A percentile compares a stretch with the other conserved stretches of the same genome.
Evolutionary conservation across 1,140 invertebrate genomes (phyloP).

Genomic region (Harpegnathos saltator): DNA sequence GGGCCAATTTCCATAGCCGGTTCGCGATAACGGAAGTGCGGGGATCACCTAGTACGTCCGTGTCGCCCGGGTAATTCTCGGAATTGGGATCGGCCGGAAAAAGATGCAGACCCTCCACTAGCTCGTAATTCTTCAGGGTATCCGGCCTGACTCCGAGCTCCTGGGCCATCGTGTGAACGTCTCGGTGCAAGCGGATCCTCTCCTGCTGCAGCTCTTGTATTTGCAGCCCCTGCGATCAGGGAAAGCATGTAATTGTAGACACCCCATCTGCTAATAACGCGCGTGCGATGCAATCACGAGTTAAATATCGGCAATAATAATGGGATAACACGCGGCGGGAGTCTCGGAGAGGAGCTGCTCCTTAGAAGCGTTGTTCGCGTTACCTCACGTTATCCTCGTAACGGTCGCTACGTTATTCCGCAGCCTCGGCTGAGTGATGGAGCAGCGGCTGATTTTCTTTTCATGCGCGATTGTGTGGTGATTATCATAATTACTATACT

Average conservation of each 20-base stretch:
- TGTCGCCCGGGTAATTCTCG: conserved; percentile 88
- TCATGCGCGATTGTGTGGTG: background rate
- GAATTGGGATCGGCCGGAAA: conserved; percentile 86
- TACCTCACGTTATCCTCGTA: background rate
- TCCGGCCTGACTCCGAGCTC: conserved; percentile 85
- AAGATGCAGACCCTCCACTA: conserved; percentile 87
- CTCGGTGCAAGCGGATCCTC: conserved; percentile 90
- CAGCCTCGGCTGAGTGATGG: conserved; percentile 31
- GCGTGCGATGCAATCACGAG: background rate
- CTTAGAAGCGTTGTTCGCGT: too few relatives aligned
- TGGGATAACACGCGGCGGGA: background rate
- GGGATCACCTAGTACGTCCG: conserved; percentile 88
- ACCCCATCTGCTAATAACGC: background rate
- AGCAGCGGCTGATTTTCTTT: background rate
- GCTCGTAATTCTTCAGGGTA: conserved; percentile 85
- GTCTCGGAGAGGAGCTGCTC: background rate
- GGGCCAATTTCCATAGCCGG: background rate
- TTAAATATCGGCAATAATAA: background rate
- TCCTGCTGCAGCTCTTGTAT: conserved; percentile 91
- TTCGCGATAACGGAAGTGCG: conserved; percentile 12
- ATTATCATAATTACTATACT: conserved; percentile 39
- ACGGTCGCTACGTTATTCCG: conserved; percentile 48
- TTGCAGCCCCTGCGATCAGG: conserved; percentile 88
- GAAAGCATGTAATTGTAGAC: conserved; percentile 17
- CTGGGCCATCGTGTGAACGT: conserved; percentile 88